Percentiles rank a stretch among this genome's conserved stretches.
Conservation (phyloP, 2,113 vertebrate species). For the Taxidea taxus region DNA sequence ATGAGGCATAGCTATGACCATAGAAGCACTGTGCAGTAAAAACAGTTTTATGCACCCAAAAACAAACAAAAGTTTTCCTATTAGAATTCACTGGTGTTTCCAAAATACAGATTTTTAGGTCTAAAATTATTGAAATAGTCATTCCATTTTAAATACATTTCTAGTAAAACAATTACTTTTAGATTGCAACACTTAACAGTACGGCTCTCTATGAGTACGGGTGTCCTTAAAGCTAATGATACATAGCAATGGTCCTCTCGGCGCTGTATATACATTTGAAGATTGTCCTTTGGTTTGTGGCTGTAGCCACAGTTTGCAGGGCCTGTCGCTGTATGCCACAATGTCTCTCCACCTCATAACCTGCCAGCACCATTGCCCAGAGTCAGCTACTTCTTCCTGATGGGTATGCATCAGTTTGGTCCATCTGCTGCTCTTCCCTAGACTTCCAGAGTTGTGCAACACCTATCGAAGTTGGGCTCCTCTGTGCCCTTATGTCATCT, state of each 20-base stretch:
- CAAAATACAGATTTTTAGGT: neutral
- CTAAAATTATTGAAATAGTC: neutral
- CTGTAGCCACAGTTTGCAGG: conserved; percentile 30
- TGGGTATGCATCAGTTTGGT: neutral
- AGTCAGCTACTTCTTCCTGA: neutral
- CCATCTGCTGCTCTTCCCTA: neutral
- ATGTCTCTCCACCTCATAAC: conserved; percentile 18
- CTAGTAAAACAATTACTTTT: neutral
- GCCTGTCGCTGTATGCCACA: conserved; percentile 1
- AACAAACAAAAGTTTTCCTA: neutral
- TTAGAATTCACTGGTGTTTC: neutral
- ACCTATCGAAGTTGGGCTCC: neutral
- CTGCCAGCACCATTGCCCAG: neutral
- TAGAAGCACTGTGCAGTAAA: neutral
- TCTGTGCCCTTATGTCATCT: neutral
- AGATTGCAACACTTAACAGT: neutral
- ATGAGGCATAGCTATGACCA: neutral
- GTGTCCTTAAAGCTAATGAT: too few relatives aligned
- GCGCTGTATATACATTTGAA: neutral
- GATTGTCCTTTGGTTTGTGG: conserved; percentile 48
- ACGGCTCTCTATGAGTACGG: neutral
- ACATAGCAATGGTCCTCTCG: neutral
- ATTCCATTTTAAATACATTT: neutral
- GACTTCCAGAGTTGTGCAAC: neutral
- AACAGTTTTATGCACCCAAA: neutral